phyloP scores from a whole-genome alignment of 2,888 invertebrate genomes.

The Drosophila maculinotata region DNA sequence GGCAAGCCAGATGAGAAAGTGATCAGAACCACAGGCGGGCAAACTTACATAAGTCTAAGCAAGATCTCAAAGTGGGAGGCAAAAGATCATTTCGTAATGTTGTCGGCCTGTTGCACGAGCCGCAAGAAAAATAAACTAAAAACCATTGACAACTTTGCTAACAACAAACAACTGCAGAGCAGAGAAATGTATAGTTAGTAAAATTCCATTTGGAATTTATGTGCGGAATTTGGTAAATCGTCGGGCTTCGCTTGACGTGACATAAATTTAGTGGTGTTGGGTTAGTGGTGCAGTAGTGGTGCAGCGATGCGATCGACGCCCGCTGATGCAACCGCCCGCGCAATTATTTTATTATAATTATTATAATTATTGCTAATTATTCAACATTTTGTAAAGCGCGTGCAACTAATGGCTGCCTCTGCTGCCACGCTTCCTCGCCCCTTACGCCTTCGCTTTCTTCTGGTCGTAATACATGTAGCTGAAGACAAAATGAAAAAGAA shows the following conservation, averaged over 20 bases:
- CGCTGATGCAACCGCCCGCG: conserved; percentile 70
- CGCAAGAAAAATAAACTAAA: conserved; percentile 34
- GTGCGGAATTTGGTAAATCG: conserved; percentile 69
- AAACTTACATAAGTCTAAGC: conserved; percentile 22
- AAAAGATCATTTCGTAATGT: conserved; percentile 67
- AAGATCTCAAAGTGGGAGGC: conserved; percentile 50
- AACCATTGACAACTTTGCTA: conserved; percentile 69
- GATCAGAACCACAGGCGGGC: conserved; percentile 9
- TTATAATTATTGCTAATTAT: conserved; percentile 76
- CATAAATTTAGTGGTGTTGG: conserved; percentile 67
- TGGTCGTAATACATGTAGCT: conserved; percentile 10
- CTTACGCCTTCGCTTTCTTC: conserved; percentile 44
- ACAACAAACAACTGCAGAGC: conserved; percentile 58
- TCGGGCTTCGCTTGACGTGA: conserved; percentile 54
- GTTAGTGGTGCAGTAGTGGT: conserved; percentile 63
- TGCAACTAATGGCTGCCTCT: conserved; percentile 70
- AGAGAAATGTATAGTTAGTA: conserved; percentile 58
- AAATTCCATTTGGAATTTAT: conserved; percentile 69
- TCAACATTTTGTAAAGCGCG: conserved; percentile 70
- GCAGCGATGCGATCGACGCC: conserved; percentile 45
- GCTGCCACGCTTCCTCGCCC: neutral
- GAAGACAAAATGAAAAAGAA: conserved; percentile 12
- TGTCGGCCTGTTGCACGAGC: conserved; percentile 35
- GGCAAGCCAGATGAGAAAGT: conserved; percentile 15
- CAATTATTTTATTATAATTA: conserved; percentile 63